Base-by-base conservation (phyloP, 2,797 vertebrate genomes). In the Acrossocheilus fasciatus region DNA sequence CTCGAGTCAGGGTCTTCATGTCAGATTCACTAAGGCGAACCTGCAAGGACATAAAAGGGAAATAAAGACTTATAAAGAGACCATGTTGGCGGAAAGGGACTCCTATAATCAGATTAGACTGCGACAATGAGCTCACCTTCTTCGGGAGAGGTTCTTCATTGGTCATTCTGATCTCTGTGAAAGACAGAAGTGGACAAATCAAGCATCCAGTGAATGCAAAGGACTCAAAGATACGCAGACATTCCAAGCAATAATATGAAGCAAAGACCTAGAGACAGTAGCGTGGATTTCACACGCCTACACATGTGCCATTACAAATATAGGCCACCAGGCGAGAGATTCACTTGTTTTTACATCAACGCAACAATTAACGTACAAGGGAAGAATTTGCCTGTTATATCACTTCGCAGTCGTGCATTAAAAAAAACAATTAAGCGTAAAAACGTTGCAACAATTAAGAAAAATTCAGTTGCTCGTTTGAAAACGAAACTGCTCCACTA, bases 111-210 rank as follows among this genome's bases (percentile, higher is more conserved):
- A 43, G 23, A 62, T 87, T 52, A 72, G 9, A 0, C 54, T 47
- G 72, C 57, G 89, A 87, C 92, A 59, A 50, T 0, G 39, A 41
- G 62, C 92, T 94, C 94, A 98, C 98, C 97, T 99, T 99, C 95
- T 99, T 99, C 83, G 98, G 98, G 64, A 99, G 97, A 94, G 98
- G 98, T 95, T 99, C 98, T 95, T 99, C 98, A 95, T 99, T 99
- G 91, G 98, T 99, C 98, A 99, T 99, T 89, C 94, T 98, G 96
- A 96, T 93, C 89, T 94, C 96, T 97, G 89, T 2, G 87, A 20
- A 2, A 90, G 86, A 18, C 86, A 57, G 36, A 83, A 18, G 0
- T 89, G 47, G 1, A 59, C 15, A 57, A 45, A 41, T 50, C 79
- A 81, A 50, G 62, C 78, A 68, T 17, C 15, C 70, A 75, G 66